Evolutionary conservation across 64 coral and sea anemone genomes (phyloP).

Genomic region (Actinia equina): DNA sequence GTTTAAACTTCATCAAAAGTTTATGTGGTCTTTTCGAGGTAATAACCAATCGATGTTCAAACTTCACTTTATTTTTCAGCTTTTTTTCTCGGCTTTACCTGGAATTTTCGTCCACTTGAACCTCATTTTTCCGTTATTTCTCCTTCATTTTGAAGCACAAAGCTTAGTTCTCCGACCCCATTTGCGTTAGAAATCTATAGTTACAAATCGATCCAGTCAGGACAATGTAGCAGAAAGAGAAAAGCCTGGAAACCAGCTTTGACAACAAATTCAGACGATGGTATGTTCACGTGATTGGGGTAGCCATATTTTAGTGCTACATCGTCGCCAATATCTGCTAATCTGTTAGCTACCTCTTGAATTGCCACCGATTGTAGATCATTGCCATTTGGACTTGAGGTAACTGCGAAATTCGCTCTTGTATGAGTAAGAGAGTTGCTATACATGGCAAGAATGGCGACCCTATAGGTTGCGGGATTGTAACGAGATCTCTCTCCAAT

Average conservation of each 20-base stretch:
- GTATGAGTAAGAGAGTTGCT: background rate
- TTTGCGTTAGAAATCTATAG: no score
- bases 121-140: no score
- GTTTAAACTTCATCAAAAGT: no score
- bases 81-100: background rate
- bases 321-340: background rate
- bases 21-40: no score
- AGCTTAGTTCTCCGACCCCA: background rate
- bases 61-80: background rate
- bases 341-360: background rate
- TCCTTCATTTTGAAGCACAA: background rate
- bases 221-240: background rate
- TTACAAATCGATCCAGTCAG: constrained; percentile 1
- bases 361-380: background rate
- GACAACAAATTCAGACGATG: background rate
- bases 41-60: no score
- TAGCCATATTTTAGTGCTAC: background rate
- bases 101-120: no score
- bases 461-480: background rate
- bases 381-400: background rate
- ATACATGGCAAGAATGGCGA: background rate
- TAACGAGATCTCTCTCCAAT: background rate
- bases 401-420: background rate
- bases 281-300: background rate
- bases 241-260: background rate